Evolutionary conservation across 2,888 invertebrate species (phyloP), one percentile per base, ranked within the genome.

Genomic region (Tricholauxania praeusta): DNA sequence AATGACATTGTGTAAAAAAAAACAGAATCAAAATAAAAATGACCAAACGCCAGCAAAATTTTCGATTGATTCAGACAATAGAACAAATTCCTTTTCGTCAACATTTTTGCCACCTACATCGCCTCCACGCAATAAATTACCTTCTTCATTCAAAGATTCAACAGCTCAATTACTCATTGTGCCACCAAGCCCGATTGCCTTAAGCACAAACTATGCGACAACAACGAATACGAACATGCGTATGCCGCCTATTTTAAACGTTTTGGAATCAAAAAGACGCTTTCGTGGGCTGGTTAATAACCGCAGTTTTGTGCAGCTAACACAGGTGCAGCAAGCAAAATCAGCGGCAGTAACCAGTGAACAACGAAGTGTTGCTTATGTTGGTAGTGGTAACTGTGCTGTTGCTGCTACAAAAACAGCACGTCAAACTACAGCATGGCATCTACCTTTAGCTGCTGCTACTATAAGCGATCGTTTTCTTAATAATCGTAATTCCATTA

Each of bases 211-310:
- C 4, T 19, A 47, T 19, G 66, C 28, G 28, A 17, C 53, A 53
- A 53, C 19, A 53, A 53, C 53, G n/a, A 49, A 47, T 65, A n/a
- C 32, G n/a, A 14, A 64, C 1, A 55, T 83, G 5, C 80, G 84
- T 52, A 87, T 87, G 86, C 87, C 87, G 3, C 87, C 87, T 10
- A 87, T 87, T 59, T 78, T 86, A 1, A 87, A 85, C 74, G 83
- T 87, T 0, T 71, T 86, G 22, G 84, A 86, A 72, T 80, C 83
- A 4, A 84, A 80, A 70, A 80, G 82, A 3, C 82, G 82, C 17
- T 86, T 86, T 77, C 81, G 83, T 4, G 84, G 80, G 17, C 71
- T 84, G 4, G 80, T 79, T 28, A 84, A 84, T 47, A 77, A 80
- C 60, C 80, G 82, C 1, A 86, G 86, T 53, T 86, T 86, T 75